phyloP scores from a whole-genome alignment of 2,113 vertebrate genomes.

The Microcebus murinus region DNA sequence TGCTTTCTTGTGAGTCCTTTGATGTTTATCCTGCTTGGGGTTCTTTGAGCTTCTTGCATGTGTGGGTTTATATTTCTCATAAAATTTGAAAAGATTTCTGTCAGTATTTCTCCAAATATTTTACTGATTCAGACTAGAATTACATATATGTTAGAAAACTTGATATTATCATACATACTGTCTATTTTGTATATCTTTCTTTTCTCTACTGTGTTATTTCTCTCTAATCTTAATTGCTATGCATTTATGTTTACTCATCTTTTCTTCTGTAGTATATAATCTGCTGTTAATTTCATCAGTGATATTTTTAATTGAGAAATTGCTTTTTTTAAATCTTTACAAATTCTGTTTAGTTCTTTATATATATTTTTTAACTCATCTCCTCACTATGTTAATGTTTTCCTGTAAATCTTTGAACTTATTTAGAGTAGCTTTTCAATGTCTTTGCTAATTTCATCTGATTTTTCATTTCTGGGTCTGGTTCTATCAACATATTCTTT shows the following conservation, averaged over 20 bases:
- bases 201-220: not conserved
- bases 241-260: not conserved
- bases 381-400: not conserved
- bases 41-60: not conserved
- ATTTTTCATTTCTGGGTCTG: not conserved
- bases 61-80: not conserved
- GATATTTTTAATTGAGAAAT: not conserved
- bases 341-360: not conserved
- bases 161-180: not conserved
- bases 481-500: not conserved
- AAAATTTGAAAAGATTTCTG: slow-evolving; percentile 6
- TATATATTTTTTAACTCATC: not conserved
- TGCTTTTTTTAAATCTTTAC: not conserved
- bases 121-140: not conserved
- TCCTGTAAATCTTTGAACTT: not conserved
- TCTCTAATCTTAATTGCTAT: not conserved
- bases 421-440: not conserved
- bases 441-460: not conserved
- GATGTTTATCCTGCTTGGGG: not conserved
- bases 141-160: not conserved
- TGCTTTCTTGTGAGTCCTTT: not conserved
- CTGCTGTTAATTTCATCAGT: not conserved
- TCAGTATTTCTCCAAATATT: not conserved
- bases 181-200: not conserved
- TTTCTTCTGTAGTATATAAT: not conserved